These are phyloP conservation scores for Brachyalestes nurse DNA, from an alignment of 2,797 vertebrate species.

Conservation along the genomic window DNA sequence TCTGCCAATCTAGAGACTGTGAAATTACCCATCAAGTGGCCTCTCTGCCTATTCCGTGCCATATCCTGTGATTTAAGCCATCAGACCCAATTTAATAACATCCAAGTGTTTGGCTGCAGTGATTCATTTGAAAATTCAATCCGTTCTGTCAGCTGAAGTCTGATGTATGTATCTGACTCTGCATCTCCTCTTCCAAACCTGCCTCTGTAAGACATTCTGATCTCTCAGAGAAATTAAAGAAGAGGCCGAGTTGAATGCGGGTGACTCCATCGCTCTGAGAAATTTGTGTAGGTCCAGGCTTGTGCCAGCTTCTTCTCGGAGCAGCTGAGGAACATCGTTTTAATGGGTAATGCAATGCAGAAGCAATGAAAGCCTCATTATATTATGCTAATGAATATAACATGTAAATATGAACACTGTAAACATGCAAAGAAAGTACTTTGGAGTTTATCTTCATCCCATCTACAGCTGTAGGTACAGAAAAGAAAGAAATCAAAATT, in stretches of 20 bases:
- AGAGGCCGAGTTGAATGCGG: slow-evolving; percentile 14
- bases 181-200: slow-evolving; percentile 20
- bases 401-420: not conserved
- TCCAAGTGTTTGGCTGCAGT: slow-evolving; percentile 28
- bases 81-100: slow-evolving; percentile 9
- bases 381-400: slow-evolving; percentile 10
- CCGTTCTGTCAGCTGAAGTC: slow-evolving; percentile 17
- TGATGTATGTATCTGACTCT: slow-evolving; percentile 28
- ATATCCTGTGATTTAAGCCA: slow-evolving; percentile 7
- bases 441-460: not conserved
- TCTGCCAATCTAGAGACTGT: slow-evolving; percentile 2
- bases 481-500: no score
- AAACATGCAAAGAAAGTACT: not conserved
- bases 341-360: slow-evolving; percentile 29
- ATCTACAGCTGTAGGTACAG: no score
- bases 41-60: not conserved
- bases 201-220: slow-evolving; percentile 16
- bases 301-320: slow-evolving; percentile 28
- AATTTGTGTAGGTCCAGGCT: slow-evolving; percentile 28
- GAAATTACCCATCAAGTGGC: slow-evolving; percentile 7
- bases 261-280: slow-evolving; percentile 41
- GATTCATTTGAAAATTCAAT: slow-evolving; percentile 33
- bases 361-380: not conserved
- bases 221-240: slow-evolving; percentile 32
- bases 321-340: slow-evolving; percentile 19